Percentiles rank a stretch among this genome's conserved stretches.
phyloP scores from a whole-genome alignment of 2,797 vertebrate genomes.

The Periophthalmus magnuspinnatus region DNA sequence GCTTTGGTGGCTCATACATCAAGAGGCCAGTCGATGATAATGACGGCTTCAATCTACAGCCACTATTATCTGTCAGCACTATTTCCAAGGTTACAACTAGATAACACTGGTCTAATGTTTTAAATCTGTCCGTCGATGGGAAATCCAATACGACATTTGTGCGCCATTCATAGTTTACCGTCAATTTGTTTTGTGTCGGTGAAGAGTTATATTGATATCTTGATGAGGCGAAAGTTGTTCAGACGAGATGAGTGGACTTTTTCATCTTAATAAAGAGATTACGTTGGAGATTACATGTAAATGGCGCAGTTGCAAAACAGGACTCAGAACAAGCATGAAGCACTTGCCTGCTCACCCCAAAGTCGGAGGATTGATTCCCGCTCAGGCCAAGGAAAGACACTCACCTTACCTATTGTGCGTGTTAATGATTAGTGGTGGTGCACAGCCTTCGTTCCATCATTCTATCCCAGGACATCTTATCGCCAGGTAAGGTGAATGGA shows the following conservation, averaged over 20 bases:
- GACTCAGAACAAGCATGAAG: neutral
- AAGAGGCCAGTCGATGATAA: constrained; percentile 39
- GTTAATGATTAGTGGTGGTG: no score
- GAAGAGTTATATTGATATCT: neutral
- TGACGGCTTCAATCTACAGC: constrained; percentile 25
- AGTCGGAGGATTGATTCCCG: no score
- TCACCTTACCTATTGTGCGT: no score
- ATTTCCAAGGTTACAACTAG: constrained; percentile 40
- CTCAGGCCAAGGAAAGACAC: no score
- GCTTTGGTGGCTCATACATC: constrained; percentile 15
- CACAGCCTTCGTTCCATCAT: no score
- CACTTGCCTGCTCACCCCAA: no score
- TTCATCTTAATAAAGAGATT: neutral
- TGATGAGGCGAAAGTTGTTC: neutral
- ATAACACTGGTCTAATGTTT: constrained; percentile 27
- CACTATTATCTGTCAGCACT: constrained; percentile 37
- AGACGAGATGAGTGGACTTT: neutral
- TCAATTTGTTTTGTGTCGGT: neutral
- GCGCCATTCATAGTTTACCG: neutral
- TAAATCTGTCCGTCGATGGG: constrained; percentile 22
- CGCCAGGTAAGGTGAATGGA: no score
- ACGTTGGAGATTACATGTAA: neutral
- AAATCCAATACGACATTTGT: constrained; percentile 8
- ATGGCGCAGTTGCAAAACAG: neutral
- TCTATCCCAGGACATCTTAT: no score